phyloP scores from a whole-genome alignment of 2,888 invertebrate species.

The Meganola albula region DNA sequence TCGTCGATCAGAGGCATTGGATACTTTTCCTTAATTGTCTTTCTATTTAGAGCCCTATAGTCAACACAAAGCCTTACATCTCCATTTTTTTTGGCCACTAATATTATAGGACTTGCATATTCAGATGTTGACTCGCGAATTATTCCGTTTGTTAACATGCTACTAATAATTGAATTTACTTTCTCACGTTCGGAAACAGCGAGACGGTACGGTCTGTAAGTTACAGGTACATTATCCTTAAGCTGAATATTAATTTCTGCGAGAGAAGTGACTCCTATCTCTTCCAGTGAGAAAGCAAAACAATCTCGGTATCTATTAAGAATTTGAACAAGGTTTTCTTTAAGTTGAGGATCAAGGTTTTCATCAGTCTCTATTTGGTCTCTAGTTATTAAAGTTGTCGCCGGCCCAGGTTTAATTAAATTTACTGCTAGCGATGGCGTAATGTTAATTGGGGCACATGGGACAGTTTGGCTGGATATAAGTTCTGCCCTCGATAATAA shows the following conservation, averaged over 20 bases:
- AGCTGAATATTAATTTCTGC: conserved; percentile 5
- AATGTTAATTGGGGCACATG: no score
- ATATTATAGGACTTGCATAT: conserved; percentile 6
- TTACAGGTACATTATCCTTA: conserved; percentile 4
- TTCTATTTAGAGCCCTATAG: neutral
- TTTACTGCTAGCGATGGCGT: no score
- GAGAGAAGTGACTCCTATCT: conserved; percentile 4
- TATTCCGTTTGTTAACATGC: conserved; percentile 2
- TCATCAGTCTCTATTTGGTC: neutral
- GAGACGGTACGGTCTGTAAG: conserved; percentile 3
- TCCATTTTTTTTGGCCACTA: conserved; percentile 4
- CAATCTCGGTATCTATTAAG: no score
- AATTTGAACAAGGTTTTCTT: no score
- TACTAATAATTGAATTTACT: conserved; percentile 4
- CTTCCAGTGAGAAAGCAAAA: no score
- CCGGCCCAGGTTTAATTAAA: no score
- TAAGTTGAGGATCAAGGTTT: neutral
- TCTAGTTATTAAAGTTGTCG: neutral
- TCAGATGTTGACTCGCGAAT: conserved; percentile 4
- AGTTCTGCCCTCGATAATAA: no score
- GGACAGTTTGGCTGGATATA: no score
- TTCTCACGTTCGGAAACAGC: conserved; percentile 5
- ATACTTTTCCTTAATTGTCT: conserved; percentile 1
- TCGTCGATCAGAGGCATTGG: neutral
- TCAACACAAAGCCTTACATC: conserved; percentile 1